Conservation (phyloP, 1,140 invertebrate species). For the Aphelinus certus region DNA sequence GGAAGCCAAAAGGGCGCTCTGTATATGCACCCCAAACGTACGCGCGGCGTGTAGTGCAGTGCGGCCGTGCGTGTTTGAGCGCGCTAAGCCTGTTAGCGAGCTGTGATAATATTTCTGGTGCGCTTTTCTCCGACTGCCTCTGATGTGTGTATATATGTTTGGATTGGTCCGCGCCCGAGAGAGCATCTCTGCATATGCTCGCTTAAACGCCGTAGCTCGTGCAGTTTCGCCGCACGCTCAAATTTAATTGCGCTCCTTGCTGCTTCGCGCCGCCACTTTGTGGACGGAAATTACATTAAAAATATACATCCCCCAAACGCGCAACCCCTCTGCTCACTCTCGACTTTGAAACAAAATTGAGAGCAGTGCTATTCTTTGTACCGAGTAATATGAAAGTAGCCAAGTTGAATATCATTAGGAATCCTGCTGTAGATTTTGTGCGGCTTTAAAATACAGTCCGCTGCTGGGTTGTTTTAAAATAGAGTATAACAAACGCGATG, state of each 20-base stretch:
- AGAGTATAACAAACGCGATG: no score
- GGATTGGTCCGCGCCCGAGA: constrained; percentile 3
- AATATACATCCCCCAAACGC: no score
- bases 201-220: constrained; percentile 36
- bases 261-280: background rate
- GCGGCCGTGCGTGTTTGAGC: background rate
- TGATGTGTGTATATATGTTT: background rate
- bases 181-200: constrained; percentile 41
- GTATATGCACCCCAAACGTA: background rate
- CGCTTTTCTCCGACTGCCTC: constrained; percentile 39
- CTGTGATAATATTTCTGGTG: constrained; percentile 58
- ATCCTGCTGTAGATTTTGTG: no score
- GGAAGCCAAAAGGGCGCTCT: constrained; percentile 44
- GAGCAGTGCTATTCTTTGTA: no score
- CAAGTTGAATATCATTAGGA: no score
- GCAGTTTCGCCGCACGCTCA: background rate
- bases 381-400: no score
- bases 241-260: constrained; percentile 10
- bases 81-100: constrained; percentile 57
- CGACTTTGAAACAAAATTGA: no score
- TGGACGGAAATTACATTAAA: no score
- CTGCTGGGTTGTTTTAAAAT: no score
- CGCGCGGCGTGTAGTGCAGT: background rate
- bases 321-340: no score
- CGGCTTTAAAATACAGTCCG: no score